Conservation (phyloP, 2,797 vertebrate species). For the Ceyx erithaca region DNA sequence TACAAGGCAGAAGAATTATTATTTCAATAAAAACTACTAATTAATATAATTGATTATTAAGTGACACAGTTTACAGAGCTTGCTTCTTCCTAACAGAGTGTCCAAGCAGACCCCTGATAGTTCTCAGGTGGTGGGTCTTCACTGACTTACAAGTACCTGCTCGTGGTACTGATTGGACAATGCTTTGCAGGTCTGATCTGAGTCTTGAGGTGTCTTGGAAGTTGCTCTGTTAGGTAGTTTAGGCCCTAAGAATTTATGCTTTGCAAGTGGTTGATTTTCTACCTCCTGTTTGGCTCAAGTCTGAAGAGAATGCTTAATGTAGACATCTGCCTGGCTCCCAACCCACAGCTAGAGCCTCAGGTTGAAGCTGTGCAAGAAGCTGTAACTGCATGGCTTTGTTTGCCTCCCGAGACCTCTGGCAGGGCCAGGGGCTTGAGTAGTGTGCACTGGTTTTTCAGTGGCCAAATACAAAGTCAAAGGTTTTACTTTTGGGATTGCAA, state of each 20-base stretch:
- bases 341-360: not conserved
- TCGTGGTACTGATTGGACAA: fast-evolving
- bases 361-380: not conserved
- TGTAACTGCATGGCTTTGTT: not conserved
- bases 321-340: not conserved
- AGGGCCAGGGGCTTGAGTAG: not conserved
- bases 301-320: not conserved
- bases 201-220: not conserved
- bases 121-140: not conserved
- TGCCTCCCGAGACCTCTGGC: not conserved
- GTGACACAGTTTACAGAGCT: not conserved
- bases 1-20: not conserved
- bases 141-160: not conserved
- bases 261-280: not conserved
- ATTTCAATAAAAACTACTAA: not conserved
- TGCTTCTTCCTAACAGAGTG: not conserved
- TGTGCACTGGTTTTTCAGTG: not conserved
- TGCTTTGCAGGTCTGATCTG: not conserved
- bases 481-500: not conserved
- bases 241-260: not conserved
- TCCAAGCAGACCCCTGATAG: not conserved
- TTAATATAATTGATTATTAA: not conserved
- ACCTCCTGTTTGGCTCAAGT: not conserved
- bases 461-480: not conserved
- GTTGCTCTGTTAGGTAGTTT: not conserved